Conservation (phyloP, 2,113 vertebrate species). For the Pedionomus torquatus region DNA sequence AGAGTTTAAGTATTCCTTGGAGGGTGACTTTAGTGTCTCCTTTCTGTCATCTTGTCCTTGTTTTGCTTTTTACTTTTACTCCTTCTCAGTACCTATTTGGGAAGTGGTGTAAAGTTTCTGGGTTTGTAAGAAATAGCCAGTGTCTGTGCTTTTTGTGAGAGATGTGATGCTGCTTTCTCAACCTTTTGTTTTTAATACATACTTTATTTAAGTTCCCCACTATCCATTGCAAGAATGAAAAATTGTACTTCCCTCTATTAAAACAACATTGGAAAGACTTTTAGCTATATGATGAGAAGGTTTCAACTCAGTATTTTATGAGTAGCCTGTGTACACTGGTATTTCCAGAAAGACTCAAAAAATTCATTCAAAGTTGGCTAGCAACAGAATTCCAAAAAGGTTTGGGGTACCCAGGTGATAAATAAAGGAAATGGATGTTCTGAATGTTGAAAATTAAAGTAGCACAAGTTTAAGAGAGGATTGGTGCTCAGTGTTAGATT, state of each 20-base stretch:
- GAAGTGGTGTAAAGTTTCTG: neutral
- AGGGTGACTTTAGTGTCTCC: neutral
- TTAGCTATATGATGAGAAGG: neutral
- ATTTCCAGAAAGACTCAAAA: neutral
- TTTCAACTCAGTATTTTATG: neutral
- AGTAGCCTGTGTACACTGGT: neutral
- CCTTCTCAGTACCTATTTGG: neutral
- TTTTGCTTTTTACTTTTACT: neutral
- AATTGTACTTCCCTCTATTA: neutral
- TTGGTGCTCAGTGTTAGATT: neutral
- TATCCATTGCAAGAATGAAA: neutral
- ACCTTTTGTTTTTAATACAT: neutral
- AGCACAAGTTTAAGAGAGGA: neutral
- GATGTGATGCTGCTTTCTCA: neutral
- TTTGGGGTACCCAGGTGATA: neutral
- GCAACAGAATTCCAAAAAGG: neutral
- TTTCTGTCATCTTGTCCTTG: conserved; percentile 28
- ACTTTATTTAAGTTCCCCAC: neutral
- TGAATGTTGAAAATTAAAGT: neutral
- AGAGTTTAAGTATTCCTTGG: neutral
- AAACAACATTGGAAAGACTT: neutral
- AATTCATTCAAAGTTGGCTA: neutral
- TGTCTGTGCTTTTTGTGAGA: neutral
- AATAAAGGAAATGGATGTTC: neutral
- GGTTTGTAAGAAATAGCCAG: neutral